Evolutionary conservation across 2,113 vertebrate species (phyloP).

Genomic region (Tenebrosternarchus preto): DNA sequence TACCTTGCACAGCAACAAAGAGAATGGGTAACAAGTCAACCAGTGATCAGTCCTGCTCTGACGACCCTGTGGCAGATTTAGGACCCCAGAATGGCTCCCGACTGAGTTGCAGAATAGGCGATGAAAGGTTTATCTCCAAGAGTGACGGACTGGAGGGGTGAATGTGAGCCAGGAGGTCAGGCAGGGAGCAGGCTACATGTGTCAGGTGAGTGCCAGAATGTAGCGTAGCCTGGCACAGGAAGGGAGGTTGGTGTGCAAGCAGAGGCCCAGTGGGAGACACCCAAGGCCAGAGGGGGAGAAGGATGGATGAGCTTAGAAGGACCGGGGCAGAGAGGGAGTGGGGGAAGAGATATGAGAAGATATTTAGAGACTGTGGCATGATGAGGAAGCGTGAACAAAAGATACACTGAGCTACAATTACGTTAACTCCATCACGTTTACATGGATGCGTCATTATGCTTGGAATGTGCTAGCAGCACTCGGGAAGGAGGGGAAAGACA

Average conservation of each 20-base stretch:
- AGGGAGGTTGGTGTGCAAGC: conserved; percentile 1
- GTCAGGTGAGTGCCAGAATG: neutral
- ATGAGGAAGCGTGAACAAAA: neutral
- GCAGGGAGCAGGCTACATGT: conserved; percentile 10
- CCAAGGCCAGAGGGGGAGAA: neutral
- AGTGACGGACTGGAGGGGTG: too few species aligned
- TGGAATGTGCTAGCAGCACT: neutral
- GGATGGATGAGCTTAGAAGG: neutral
- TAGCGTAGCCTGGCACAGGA: conserved; percentile 31
- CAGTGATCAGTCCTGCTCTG: too few species aligned
- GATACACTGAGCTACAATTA: neutral
- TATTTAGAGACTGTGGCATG: neutral
- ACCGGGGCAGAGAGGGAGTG: neutral
- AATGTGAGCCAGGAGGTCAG: neutral
- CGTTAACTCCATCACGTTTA: conserved; percentile 23
- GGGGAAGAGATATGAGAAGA: neutral
- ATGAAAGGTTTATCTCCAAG: neutral
- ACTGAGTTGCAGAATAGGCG: neutral
- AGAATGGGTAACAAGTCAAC: neutral
- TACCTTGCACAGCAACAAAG: neutral
- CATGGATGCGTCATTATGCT: neutral
- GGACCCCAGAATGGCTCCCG: neutral
- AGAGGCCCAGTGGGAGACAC: neutral
- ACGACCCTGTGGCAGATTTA: too few species aligned
- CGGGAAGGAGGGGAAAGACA: neutral